Percentiles rank a stretch among this genome's conserved stretches.
Evolutionary conservation across 2,113 vertebrate species (phyloP).

Genomic region (Xiphias gladius): DNA sequence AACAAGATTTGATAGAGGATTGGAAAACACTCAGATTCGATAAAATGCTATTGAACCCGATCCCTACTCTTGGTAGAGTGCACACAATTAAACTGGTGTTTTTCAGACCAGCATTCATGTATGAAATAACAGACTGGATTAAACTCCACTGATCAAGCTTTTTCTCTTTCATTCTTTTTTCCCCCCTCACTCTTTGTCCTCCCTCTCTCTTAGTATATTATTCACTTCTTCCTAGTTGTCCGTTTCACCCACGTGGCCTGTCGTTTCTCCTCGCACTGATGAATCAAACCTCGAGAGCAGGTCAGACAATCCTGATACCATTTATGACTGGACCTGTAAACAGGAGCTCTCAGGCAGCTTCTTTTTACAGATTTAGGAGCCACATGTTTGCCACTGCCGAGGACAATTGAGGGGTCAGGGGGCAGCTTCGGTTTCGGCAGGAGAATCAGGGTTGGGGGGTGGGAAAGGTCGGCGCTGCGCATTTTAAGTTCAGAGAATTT

Average conservation of each 20-base stretch:
- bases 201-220: not conserved
- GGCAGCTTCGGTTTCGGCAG: no score
- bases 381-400: no score
- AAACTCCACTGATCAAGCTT: conserved; percentile 48
- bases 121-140: conserved; percentile 56
- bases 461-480: not conserved
- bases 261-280: not conserved
- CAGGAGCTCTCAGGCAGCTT: not conserved
- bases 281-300: not conserved
- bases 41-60: not conserved
- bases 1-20: conserved; percentile 15
- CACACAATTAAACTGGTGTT: conserved; percentile 29
- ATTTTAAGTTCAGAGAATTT: not conserved
- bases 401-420: no score
- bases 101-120: conserved; percentile 61
- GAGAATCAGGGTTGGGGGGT: not conserved
- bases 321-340: not conserved
- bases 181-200: not conserved
- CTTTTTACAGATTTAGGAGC: not conserved
- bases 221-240: not conserved
- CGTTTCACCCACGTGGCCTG: not conserved
- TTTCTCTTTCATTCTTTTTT: not conserved
- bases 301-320: not conserved
- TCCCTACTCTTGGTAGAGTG: conserved; percentile 10
- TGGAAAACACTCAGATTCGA: not conserved